phyloP scores from a whole-genome alignment of 1,140 invertebrate species.

The Pectinophora gossypiella region DNA sequence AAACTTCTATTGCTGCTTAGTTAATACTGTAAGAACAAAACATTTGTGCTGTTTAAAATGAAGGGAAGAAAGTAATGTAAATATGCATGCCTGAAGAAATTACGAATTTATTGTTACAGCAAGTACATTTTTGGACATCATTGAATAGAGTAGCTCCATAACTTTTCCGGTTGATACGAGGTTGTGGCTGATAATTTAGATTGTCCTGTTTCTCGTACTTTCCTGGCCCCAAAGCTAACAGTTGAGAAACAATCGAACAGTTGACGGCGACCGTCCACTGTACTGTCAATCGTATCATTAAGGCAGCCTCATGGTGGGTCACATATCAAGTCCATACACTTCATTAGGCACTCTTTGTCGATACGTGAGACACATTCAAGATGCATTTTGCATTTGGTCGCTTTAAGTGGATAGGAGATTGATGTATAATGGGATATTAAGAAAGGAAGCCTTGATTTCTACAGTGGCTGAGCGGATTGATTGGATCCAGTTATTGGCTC shows the following conservation, averaged over 20 bases:
- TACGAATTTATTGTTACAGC: too few species aligned
- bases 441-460: conserved; percentile 17
- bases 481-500: neutral
- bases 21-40: too few species aligned
- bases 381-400: conserved; percentile 29
- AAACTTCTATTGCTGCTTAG: too few species aligned
- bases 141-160: too few species aligned
- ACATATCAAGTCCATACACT: conserved; percentile 39
- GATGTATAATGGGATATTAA: conserved; percentile 30
- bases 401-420: conserved; percentile 35
- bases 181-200: too few species aligned
- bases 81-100: too few species aligned
- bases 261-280: conserved; percentile 40
- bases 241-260: conserved; percentile 43
- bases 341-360: conserved; percentile 40
- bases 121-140: too few species aligned
- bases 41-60: too few species aligned
- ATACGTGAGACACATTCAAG: conserved; percentile 46
- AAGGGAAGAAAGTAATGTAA: too few species aligned
- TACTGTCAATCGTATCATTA: conserved; percentile 56
- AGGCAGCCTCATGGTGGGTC: conserved; percentile 32
- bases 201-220: conserved; percentile 14
- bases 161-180: too few species aligned
- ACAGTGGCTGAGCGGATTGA: neutral
- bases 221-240: conserved; percentile 26